These are phyloP conservation scores for Plotosus lineatus DNA, from an alignment of 2,113 vertebrate species.

Conservation along the genomic window DNA sequence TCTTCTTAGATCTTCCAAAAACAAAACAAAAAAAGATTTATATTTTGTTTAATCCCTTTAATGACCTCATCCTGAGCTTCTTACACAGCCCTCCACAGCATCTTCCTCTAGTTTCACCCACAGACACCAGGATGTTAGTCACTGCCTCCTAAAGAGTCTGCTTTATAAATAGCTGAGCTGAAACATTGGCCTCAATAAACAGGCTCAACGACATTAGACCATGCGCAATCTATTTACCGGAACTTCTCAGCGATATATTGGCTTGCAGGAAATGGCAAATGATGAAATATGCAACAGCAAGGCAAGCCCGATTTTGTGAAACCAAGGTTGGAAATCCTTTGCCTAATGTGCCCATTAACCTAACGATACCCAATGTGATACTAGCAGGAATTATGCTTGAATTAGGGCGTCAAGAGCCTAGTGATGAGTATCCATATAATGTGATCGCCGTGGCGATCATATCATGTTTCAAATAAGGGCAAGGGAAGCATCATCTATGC, in stretches of 20 bases:
- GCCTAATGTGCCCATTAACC: conserved; percentile 77
- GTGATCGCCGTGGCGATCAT: conserved; percentile 44
- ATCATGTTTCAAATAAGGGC: conserved; percentile 54
- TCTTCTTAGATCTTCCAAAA: neutral
- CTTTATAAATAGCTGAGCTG: conserved; percentile 59
- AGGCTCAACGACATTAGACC: conserved; percentile 59
- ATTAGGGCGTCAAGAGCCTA: conserved; percentile 64
- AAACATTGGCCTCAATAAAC: conserved; percentile 64
- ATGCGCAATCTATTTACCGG: conserved; percentile 66
- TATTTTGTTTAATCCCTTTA: neutral
- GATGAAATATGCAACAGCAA: conserved; percentile 67
- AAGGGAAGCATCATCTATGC: conserved; percentile 42
- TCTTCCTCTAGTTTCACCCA: conserved; percentile 30
- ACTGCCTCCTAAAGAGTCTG: conserved; percentile 40
- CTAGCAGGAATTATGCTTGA: conserved; percentile 68
- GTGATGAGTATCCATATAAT: conserved; percentile 59
- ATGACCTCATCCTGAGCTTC: conserved; percentile 4
- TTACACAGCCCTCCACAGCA: neutral
- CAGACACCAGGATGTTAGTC: conserved; percentile 52
- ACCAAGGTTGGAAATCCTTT: conserved; percentile 67
- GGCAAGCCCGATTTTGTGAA: conserved; percentile 57
- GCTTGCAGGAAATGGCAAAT: conserved; percentile 62
- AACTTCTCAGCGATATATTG: conserved; percentile 64
- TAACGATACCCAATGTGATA: conserved; percentile 71
- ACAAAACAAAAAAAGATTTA: neutral